Evolutionary conservation across 2,888 invertebrate species (phyloP), one percentile per base, ranked within the genome.

Genomic region (Dryobota labecula): DNA sequence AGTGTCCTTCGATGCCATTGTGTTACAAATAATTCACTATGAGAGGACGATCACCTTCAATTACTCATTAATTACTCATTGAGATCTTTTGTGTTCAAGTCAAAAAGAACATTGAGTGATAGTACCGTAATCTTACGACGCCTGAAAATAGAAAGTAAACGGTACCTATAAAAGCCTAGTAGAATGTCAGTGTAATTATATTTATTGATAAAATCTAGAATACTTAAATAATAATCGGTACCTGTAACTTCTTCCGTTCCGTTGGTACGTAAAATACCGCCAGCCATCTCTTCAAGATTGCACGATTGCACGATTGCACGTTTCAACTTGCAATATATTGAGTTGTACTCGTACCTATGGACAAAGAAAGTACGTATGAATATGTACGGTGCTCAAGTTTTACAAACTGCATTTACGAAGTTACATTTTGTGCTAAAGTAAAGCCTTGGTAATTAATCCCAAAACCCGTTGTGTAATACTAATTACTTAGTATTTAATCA

Each of bases 331-430:
- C 67, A 30, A 18, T 36, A 30, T 7, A 20, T 1, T 5, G 13
- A 27, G n/a, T 30, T 18, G 18, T 20, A 45, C 67, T 30, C 13
- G n/a, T 24, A 53, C 76, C 71, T 71, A 11, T 53, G 36, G 68
- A 76, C 67, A 71, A 75, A 75, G 11, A 45, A 45, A 53, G 2
- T 33, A 4, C 20, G 7, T 11, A 30, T 36, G 13, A 27, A 27
- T 36, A 27, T 27, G n/a, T n/a, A n/a, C n/a, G n/a, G 27, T 6
- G 8, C 7, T 56, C n/a, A 41, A 11, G 8, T 20, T 7, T 6
- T 20, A 15, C 24, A 30, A 45, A 8, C 36, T 70, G 13, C 18
- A n/a, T 45, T 45, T 36, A 36, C 15, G 4, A 20, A 2, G 6
- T 13, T 36, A 36, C 8, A 4, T 36, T 33, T 18, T n/a, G 36